These are phyloP conservation scores for Baryphthengus martii DNA, from an alignment of 2,113 vertebrate species.

Conservation along the genomic window DNA sequence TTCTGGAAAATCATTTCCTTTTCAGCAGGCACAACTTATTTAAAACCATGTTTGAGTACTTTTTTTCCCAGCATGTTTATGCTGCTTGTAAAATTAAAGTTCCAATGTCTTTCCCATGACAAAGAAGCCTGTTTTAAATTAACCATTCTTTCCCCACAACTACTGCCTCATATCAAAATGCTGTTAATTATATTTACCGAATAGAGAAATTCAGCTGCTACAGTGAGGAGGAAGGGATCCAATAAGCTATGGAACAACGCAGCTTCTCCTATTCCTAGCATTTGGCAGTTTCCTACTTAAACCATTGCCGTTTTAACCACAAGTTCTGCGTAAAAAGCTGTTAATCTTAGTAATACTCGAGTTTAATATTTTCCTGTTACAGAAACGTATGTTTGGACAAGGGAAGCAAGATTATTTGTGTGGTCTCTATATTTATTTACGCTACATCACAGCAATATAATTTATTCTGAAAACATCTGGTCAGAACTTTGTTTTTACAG, in stretches of 20 bases:
- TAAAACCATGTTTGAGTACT: not conserved
- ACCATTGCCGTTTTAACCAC: not conserved
- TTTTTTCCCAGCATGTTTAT: not conserved
- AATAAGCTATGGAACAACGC: not conserved
- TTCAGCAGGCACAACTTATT: not conserved
- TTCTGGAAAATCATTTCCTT: not conserved
- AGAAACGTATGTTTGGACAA: too few species aligned
- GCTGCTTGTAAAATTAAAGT: not conserved
- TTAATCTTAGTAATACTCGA: not conserved
- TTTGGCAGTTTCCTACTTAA: not conserved
- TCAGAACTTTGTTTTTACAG: not conserved
- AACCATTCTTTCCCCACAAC: fast-evolving
- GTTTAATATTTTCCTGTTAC: not conserved
- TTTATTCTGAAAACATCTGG: not conserved
- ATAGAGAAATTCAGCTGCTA: not conserved
- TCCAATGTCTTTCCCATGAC: not conserved
- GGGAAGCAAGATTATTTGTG: not conserved
- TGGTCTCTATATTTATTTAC: not conserved
- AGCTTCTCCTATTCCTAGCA: not conserved
- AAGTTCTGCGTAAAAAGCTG: not conserved
- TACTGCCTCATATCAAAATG: not conserved
- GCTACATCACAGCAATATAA: fast-evolving
- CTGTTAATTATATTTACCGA: not conserved
- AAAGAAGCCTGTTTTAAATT: not conserved
- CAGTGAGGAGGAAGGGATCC: not conserved